Conservation (phyloP, 2,888 invertebrate species). For the Pseudoips prasinana region DNA sequence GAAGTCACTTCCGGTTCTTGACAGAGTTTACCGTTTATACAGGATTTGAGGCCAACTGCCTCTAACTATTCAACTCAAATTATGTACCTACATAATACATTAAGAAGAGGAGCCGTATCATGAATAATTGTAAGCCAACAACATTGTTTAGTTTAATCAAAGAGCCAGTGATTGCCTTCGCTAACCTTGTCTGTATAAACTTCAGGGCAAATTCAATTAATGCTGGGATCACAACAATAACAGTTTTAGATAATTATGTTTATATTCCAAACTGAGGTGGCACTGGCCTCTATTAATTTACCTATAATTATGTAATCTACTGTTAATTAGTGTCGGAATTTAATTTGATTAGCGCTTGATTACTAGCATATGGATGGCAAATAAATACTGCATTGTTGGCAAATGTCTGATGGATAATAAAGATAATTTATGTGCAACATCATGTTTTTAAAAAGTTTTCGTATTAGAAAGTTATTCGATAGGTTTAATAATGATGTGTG, state of each 20-base stretch:
- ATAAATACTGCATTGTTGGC: no score
- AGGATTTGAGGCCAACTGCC: no score
- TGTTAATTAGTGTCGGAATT: conserved; percentile 29
- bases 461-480: no score
- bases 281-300: conserved; percentile 37
- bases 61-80: conserved; percentile 25
- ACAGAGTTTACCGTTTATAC: no score
- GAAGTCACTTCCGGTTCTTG: no score
- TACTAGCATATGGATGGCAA: no score
- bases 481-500: no score
- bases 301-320: conserved; percentile 31
- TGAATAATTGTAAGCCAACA: conserved; percentile 65
- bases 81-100: conserved; percentile 38
- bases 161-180: conserved; percentile 63
- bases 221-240: conserved; percentile 70
- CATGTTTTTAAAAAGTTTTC: no score
- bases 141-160: conserved; percentile 75
- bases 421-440: no score
- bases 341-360: conserved; percentile 13
- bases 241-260: conserved; percentile 73
- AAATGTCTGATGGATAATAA: no score
- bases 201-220: conserved; percentile 72
- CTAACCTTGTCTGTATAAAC: conserved; percentile 73
- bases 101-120: conserved; percentile 45
- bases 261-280: conserved; percentile 50